These are phyloP conservation scores for Hylaeus anthracinus DNA, from an alignment of 1,140 invertebrate species.

Conservation along the genomic window DNA sequence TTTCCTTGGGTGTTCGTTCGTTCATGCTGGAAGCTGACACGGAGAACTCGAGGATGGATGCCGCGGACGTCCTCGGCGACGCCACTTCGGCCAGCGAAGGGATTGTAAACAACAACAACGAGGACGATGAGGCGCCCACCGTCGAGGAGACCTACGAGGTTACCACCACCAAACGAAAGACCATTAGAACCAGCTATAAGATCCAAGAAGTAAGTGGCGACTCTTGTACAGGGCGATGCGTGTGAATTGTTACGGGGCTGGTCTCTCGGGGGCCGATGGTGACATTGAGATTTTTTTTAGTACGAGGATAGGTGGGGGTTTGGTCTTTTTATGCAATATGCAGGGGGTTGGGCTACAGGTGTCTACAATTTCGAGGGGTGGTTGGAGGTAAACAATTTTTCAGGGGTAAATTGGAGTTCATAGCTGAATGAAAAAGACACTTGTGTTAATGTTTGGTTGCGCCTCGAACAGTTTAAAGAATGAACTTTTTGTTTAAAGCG, in stretches of 20 bases:
- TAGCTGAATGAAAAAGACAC: too few relatives aligned
- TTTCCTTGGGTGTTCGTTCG: conserved; percentile 6
- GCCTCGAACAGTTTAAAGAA: too few relatives aligned
- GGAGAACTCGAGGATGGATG: conserved; percentile 68
- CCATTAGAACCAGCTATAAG: conserved; percentile 84
- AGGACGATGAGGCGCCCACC: conserved; percentile 69
- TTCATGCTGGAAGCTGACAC: conserved; percentile 53
- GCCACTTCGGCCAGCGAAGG: conserved; percentile 5
- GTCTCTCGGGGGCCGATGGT: neutral
- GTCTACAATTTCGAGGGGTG: too few relatives aligned
- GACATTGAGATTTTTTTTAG: too few relatives aligned
- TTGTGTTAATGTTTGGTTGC: too few relatives aligned
- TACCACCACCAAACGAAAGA: conserved; percentile 83
- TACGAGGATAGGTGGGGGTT: too few relatives aligned
- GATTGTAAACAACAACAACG: conserved; percentile 30
- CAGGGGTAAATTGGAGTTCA: too few relatives aligned
- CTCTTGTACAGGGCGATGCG: conserved; percentile 11
- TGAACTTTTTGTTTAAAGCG: too few relatives aligned
- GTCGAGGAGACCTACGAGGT: conserved; percentile 80
- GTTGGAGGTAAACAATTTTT: too few relatives aligned
- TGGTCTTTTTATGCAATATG: too few relatives aligned
- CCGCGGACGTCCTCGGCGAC: conserved; percentile 65
- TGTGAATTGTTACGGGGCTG: conserved; percentile 13
- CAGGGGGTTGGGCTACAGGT: too few relatives aligned
- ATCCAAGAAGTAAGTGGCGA: conserved; percentile 84